These are phyloP conservation scores for Pavo muticus DNA, from an alignment of 2,113 vertebrate genomes.

Conservation along the genomic window DNA sequence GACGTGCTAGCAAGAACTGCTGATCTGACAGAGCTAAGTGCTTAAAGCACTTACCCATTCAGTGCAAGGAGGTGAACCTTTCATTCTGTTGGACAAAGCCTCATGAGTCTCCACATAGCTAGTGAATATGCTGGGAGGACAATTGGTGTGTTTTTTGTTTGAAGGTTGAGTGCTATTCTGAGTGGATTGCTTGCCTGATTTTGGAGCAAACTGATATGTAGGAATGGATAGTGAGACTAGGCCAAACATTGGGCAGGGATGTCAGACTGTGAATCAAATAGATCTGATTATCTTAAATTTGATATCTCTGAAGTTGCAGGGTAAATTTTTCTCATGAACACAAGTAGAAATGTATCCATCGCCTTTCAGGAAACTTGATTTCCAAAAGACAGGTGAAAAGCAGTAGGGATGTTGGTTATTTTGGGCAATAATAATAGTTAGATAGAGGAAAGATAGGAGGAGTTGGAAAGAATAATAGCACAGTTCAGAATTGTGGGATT, in stretches of 20 bases:
- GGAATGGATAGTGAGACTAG: neutral
- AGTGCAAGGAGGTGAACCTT: neutral
- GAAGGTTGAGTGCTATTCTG: neutral
- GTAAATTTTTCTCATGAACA: neutral
- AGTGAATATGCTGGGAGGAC: neutral
- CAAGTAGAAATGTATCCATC: neutral
- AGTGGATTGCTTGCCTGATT: neutral
- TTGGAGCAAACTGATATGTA: neutral
- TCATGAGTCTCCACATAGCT: neutral
- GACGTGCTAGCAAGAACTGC: rapidly evolving
- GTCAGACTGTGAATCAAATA: neutral
- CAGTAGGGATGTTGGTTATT: neutral
- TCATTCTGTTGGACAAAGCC: neutral
- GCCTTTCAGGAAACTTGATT: neutral
- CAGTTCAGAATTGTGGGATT: neutral
- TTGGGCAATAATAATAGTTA: neutral
- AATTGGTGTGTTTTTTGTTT: neutral
- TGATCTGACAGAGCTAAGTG: neutral
- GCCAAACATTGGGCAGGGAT: neutral
- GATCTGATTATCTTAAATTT: neutral
- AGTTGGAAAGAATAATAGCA: neutral
- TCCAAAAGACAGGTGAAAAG: neutral
- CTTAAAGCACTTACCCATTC: neutral
- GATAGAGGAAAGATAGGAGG: neutral
- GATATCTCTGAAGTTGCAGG: neutral